Conservation (phyloP, 2,888 invertebrate genomes). For the Drosophila trichaetosa region DNA sequence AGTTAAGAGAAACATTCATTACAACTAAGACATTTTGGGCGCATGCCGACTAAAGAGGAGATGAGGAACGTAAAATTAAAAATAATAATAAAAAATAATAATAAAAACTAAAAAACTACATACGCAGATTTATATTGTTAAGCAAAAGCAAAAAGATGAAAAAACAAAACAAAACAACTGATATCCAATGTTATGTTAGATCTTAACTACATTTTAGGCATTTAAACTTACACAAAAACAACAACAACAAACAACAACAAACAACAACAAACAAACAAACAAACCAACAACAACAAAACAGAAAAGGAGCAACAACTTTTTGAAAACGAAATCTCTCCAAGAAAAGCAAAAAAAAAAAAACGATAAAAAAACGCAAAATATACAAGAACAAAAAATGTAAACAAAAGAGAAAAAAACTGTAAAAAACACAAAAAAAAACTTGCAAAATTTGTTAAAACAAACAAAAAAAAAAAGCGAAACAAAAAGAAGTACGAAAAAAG, state of each 20-base stretch:
- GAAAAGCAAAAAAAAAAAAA: conserved; percentile 38
- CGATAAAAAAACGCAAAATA: conserved; percentile 44
- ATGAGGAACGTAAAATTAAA: conserved; percentile 41
- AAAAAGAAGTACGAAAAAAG: conserved; percentile 56
- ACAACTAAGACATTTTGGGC: conserved; percentile 78
- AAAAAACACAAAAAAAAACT: conserved; percentile 56
- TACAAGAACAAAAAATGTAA: conserved; percentile 61
- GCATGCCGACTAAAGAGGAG: conserved; percentile 56
- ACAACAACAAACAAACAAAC: conserved; percentile 48
- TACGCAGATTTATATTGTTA: conserved; percentile 71
- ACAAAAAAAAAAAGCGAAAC: conserved; percentile 43
- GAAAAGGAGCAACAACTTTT: conserved; percentile 66
- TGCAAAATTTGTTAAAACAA: conserved; percentile 70
- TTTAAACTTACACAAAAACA: conserved; percentile 59
- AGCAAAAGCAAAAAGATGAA: conserved; percentile 38
- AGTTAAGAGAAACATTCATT: conserved; percentile 65
- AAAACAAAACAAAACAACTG: conserved; percentile 50
- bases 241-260: conserved; percentile 47
- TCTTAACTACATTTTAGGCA: conserved; percentile 77
- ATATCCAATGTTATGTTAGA: conserved; percentile 76
- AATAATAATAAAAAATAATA: conserved; percentile 27
- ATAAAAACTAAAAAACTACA: conserved; percentile 35
- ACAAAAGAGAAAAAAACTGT: conserved; percentile 47
- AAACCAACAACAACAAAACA: conserved; percentile 58
- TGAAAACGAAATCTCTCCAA: conserved; percentile 81